Evolutionary conservation across 2,113 vertebrate species (phyloP), one percentile per base, ranked within the genome.

Genomic region (Protomyctophum bolini): DNA sequence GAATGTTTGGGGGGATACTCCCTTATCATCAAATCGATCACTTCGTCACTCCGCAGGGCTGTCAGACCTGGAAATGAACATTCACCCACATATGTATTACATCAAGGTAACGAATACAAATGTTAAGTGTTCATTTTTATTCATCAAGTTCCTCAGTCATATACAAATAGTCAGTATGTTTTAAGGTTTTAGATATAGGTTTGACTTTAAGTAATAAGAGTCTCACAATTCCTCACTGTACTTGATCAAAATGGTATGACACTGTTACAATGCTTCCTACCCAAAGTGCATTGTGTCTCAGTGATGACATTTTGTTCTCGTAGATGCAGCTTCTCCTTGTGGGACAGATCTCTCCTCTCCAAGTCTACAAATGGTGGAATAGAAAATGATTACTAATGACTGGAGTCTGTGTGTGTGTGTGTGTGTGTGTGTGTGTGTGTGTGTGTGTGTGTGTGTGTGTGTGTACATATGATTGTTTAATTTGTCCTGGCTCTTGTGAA

Each of bases 11-110:
- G 89, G 63, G 98, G 97, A 76, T 99, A 98, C 83, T 99, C 98
- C 82, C 98, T 99, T 87, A 99, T 99, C 98, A 99, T 99, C 76
- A 99, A 91, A 87, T 99, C 97, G 72, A 99, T 99, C 57, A 99
- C 97, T 89, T 99, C 98, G 84, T 99, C 98, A 62, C 97, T 99
- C 62, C 97, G 94, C 77, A 99, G 86, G 69, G 98, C 98, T 14
- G 98, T 99, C 61, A 99, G 90, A 79, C 98, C 98, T 99, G 79
- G 5, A 80, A 55, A 48, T 63, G 77, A 41, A 62, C 9, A 66
- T 8, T 7, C 58, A 56, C 33, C 4, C 14, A 52, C 33, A 41
- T 41, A 41, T 4, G 3, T 10, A 72, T 55, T 51, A 14, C n/a
- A 21, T 7, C 11, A 56, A 57, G 47, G 54, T 2, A n/a, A 12